Base-by-base conservation (phyloP, 2,888 invertebrate species). In the Mimachlamys varia region DNA sequence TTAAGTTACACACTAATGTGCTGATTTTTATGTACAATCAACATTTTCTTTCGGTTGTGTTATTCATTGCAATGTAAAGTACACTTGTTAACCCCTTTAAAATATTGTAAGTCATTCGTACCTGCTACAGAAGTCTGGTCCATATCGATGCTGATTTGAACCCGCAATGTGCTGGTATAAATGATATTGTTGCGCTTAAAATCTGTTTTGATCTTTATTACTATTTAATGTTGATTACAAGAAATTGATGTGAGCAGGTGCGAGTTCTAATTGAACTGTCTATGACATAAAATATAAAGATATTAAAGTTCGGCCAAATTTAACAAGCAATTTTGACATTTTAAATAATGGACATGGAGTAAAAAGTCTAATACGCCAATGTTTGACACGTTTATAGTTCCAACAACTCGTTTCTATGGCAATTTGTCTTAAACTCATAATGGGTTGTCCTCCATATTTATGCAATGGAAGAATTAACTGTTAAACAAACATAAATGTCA, bases 181-280 rank as follows among this genome's bases (percentile, higher is more conserved):
- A 58, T 7, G 3, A n/a, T 58, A 2, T 58, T 58, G 58, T 22
- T 58, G 19, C 3, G 44, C 3, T 44, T 44, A 58, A 58, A 19
- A 1, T 76, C 33, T 76, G 15, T 76, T 76, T 76, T 1, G 1
- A 76, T 27, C 33, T 76, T 76, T 76, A 76, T 27, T 33, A 33
- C 33, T 33, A 76, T 76, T 76, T 76, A 27, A 76, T 76, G 76
- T 76, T 76, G 27, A 76, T 76, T 76, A 76, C 27, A 76, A 33
- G 22, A 17, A 76, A 13, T 27, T 13, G 27, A 7, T 27, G 13
- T 27, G 76, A 76, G 76, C 76, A 76, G 76, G 33, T 76, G 76
- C 33, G 27, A 10, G 5, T 10, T 27, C 76, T 0, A 33, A 1
- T 76, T 15, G 4, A 1, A 33, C 27, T 33, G 33, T 76, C 33